Evolutionary conservation across 2,797 vertebrate species (phyloP).

Genomic region (Danio choprae): DNA sequence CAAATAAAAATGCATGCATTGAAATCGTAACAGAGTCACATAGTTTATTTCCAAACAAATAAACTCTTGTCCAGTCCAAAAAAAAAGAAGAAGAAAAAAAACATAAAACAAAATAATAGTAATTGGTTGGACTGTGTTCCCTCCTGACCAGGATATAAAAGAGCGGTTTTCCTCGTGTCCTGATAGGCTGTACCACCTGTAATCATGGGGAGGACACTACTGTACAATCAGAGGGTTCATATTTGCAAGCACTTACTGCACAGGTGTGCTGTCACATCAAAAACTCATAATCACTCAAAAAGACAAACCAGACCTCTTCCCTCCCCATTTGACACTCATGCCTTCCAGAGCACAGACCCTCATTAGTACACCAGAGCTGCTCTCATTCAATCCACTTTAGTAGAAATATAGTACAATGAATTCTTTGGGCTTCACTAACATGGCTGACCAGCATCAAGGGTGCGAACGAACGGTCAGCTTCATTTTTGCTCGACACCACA

Average conservation of each 20-base stretch:
- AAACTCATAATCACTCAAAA: constrained; percentile 76
- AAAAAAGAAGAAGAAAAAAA: constrained; percentile 72
- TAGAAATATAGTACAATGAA: constrained; percentile 77
- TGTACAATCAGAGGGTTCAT: constrained; percentile 85
- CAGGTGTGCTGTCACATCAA: constrained; percentile 79
- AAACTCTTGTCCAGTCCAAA: constrained; percentile 85
- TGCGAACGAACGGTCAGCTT: constrained; percentile 85
- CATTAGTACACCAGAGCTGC: constrained; percentile 76
- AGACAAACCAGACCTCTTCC: constrained; percentile 75
- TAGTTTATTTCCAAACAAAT: constrained; percentile 88
- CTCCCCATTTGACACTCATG: constrained; percentile 65
- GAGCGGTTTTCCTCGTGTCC: constrained; percentile 76
- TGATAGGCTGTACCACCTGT: constrained; percentile 77
- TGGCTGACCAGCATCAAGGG: constrained; percentile 80
- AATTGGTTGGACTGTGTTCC: constrained; percentile 76
- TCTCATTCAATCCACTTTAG: constrained; percentile 76
- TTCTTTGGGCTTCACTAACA: constrained; percentile 82
- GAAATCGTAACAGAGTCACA: constrained; percentile 84
- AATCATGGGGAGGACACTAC: constrained; percentile 78
- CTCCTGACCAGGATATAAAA: constrained; percentile 80
- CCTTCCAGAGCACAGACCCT: constrained; percentile 74
- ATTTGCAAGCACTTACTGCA: constrained; percentile 84
- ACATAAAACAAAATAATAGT: constrained; percentile 36
- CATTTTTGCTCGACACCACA: constrained; percentile 73
- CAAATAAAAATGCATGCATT: constrained; percentile 73